These are phyloP conservation scores for Sminthurides bifidus DNA, from an alignment of 1,140 invertebrate genomes.

Conservation along the genomic window DNA sequence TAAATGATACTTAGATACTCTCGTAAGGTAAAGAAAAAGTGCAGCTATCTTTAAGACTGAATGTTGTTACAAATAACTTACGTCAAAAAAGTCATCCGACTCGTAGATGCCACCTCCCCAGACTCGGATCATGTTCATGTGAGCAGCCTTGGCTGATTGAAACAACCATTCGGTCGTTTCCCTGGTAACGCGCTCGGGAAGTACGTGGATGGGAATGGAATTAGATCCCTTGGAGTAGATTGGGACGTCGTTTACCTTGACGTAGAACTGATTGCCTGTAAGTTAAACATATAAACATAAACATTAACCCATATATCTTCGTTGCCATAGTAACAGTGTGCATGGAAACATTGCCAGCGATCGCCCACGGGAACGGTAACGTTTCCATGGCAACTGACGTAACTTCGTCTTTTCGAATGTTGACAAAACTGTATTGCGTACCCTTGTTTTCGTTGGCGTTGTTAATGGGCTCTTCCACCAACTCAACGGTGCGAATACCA, in stretches of 20 bases:
- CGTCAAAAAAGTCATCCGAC: conserved; percentile 40
- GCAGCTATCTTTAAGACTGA: too few species aligned
- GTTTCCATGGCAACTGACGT: too few species aligned
- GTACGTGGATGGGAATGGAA: conserved; percentile 80
- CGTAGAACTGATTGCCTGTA: conserved; percentile 71
- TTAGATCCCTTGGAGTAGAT: conserved; percentile 97
- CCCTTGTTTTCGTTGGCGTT: not conserved
- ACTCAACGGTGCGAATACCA: not conserved
- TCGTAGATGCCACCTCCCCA: conserved; percentile 98
- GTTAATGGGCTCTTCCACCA: not conserved
- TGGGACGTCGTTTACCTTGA: conserved; percentile 70
- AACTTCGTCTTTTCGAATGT: too few species aligned
- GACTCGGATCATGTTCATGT: conserved; percentile 90
- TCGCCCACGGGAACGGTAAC: too few species aligned
- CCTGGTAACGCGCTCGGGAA: conserved; percentile 60
- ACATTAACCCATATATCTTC: too few species aligned
- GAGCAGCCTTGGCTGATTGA: conserved; percentile 54
- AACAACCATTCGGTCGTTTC: conserved; percentile 47
- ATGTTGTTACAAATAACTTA: not conserved
- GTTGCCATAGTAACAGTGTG: too few species aligned
- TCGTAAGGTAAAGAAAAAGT: too few species aligned
- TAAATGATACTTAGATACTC: too few species aligned
- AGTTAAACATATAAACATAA: conserved; percentile 12
- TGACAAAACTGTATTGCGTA: too few species aligned
- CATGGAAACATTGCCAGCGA: too few species aligned